Base-by-base conservation (phyloP, 2,113 vertebrate species). In the Channa maculata region DNA sequence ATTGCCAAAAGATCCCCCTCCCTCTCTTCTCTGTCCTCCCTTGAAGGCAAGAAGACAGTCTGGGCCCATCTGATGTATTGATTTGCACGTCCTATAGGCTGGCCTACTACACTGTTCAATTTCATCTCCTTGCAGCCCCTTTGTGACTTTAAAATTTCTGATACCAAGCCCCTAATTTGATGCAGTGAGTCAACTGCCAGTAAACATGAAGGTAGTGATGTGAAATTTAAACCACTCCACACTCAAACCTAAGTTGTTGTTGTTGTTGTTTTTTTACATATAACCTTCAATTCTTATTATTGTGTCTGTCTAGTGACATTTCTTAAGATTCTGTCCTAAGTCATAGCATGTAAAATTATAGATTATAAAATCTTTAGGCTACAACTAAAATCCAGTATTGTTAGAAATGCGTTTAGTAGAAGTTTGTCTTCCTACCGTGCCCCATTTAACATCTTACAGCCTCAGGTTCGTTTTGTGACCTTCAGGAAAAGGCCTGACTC, bases 1-100 rank as follows among this genome's bases (percentile, higher is more conserved):
- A 51, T 71, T 90, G 88, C 89, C 91, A 91, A 89, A 80, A 84
- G 10, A 3, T 13, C 3, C 39, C 12, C 12, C 14, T 5, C 41
- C 8, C 49, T 6, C 8, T 11, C 50, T 6, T 69, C 71, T 57
- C 45, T 51, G 53, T 68, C 57, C 67, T 72, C 69, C 70, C 83
- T 78, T 75, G 77, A 81, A 55, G 80, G 78, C 65, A 36, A 82
- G 53, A 12, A 83, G 82, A 81, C 75, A 81, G 73, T 71, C 46
- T 3, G 44, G 77, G 61, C 63, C 67, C 36, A 60, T 79, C 74
- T 70, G 41, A 83, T 80, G 51, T 79, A 86, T 88, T 68, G 88
- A 87, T 89, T 63, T 60, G 48, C 13, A 44, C 68, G 68, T 77
- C 83, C 80, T 81, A 70, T 84, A 79, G 77, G 53, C 79, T 72